Conservation (phyloP, 1,140 invertebrate genomes). For the Pseudachorutes palmiensis region DNA sequence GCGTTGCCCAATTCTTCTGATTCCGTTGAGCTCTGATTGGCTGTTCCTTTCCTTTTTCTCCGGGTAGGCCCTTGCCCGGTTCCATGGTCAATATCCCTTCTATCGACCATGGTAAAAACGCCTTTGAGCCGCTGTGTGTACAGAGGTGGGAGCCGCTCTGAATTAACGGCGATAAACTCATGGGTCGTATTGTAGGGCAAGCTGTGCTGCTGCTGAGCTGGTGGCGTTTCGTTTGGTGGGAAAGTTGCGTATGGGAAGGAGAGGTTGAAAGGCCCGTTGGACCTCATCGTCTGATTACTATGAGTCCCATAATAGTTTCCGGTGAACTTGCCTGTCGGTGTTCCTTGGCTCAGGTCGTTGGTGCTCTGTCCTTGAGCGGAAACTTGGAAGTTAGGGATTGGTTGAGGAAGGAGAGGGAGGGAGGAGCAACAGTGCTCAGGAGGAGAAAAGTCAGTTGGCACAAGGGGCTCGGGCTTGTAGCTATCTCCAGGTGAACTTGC, state of each 20-base stretch:
- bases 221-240: not conserved
- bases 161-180: not conserved
- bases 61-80: not conserved
- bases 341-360: not conserved
- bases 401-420: not conserved
- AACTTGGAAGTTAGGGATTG: not conserved
- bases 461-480: not conserved
- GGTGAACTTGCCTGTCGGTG: not conserved
- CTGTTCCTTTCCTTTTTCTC: not conserved
- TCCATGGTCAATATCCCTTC: not conserved
- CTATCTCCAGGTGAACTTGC: not conserved
- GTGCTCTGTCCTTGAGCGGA: not conserved
- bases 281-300: not conserved
- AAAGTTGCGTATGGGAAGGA: slow-evolving; percentile 6
- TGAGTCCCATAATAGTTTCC: not conserved
- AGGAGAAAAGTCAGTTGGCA: slow-evolving; percentile 2
- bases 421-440: not conserved
- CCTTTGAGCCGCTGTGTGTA: not conserved
- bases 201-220: too few species aligned
- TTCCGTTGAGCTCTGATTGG: not conserved
- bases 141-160: not conserved
- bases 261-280: slow-evolving; percentile 9
- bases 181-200: not conserved
- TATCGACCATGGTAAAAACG: not conserved
- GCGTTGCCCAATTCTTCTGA: not conserved